These are phyloP conservation scores for Raja brachyura DNA, from an alignment of 2,113 vertebrate species.

Conservation along the genomic window DNA sequence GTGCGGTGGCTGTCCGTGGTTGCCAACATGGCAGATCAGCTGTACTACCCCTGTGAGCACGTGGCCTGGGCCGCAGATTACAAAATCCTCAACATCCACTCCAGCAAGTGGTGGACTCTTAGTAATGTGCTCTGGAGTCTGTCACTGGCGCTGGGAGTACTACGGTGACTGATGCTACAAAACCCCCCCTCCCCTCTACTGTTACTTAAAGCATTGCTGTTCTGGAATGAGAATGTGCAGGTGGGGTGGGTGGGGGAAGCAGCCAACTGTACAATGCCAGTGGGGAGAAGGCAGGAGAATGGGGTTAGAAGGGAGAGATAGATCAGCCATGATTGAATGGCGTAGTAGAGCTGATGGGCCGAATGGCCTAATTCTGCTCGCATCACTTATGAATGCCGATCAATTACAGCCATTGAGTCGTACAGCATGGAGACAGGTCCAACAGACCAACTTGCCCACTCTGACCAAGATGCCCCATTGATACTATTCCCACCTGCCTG, in stretches of 20 bases:
- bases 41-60: slow-evolving; percentile 94
- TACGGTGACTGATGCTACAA: slow-evolving; percentile 60
- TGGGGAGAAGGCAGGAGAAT: too few relatives aligned
- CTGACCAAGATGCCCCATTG: too few relatives aligned
- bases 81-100: slow-evolving; percentile 57
- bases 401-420: too few relatives aligned
- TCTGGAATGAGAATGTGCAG: not conserved
- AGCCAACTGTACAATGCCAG: too few relatives aligned
- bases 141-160: slow-evolving; percentile 71
- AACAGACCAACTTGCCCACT: too few relatives aligned
- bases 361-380: too few relatives aligned
- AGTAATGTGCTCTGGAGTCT: slow-evolving; percentile 71
- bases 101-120: slow-evolving; percentile 74
- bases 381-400: too few relatives aligned
- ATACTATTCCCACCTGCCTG: too few relatives aligned
- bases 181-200: not conserved
- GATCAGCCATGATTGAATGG: too few relatives aligned
- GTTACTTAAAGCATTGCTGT: not conserved
- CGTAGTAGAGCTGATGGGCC: too few relatives aligned
- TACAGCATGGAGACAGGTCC: too few relatives aligned
- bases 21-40: slow-evolving; percentile 77
- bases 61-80: slow-evolving; percentile 83
- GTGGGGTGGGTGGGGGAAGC: not conserved
- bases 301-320: too few relatives aligned
- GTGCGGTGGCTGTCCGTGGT: slow-evolving; percentile 74